Evolutionary conservation across 2,797 vertebrate species (phyloP).

Genomic region (Rhinophrynus dorsalis): DNA sequence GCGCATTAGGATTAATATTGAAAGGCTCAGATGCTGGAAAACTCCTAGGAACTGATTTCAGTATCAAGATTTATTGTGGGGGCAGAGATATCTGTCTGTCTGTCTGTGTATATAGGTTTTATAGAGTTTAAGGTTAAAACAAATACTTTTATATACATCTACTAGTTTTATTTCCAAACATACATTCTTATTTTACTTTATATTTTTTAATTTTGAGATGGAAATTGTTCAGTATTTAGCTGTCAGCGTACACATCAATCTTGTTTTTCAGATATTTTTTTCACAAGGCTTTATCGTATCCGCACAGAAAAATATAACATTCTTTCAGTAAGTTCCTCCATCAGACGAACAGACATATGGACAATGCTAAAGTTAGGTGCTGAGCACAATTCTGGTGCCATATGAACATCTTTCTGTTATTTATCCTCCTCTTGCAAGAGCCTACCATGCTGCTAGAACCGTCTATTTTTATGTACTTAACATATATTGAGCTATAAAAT

Average conservation of each 20-base stretch:
- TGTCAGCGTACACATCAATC: too few species aligned
- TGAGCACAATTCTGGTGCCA: conserved; percentile 65
- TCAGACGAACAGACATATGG: conserved; percentile 79
- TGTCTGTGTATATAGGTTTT: too few species aligned
- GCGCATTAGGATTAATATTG: too few species aligned
- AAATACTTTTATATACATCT: too few species aligned
- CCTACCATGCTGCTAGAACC: conserved; percentile 73
- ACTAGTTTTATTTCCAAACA: background rate
- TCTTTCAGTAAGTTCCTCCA: conserved; percentile 66
- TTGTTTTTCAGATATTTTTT: too few species aligned
- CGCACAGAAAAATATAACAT: conserved; percentile 56
- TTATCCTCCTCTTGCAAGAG: conserved; percentile 68
- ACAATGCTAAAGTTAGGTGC: conserved; percentile 75
- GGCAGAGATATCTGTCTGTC: too few species aligned
- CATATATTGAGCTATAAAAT: conserved; percentile 81
- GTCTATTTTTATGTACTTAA: conserved; percentile 80
- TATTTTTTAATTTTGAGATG: too few species aligned
- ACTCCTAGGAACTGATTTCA: too few species aligned
- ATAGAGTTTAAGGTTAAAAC: too few species aligned
- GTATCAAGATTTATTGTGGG: too few species aligned
- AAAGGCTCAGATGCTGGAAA: too few species aligned
- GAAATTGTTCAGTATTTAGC: too few species aligned
- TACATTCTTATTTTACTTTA: background rate
- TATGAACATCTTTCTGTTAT: conserved; percentile 64
- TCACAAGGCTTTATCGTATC: conserved; percentile 36